Evolutionary conservation across 2,888 invertebrate genomes (phyloP), one percentile per base, ranked within the genome.

Genomic region (Myathropa florea): DNA sequence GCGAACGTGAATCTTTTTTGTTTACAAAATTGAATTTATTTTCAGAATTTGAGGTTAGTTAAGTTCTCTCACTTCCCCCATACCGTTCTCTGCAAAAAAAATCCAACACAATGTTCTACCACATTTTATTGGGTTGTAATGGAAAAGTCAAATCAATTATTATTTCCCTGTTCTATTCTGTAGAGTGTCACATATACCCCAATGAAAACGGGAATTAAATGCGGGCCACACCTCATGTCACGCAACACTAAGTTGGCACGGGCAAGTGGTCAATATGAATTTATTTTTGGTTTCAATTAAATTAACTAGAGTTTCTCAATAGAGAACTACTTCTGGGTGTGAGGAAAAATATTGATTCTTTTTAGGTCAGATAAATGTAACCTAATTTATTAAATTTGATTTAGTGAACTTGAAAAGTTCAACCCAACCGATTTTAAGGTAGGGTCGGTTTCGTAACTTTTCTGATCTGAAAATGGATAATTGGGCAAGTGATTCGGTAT

Each of bases 131-230:
- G 23, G 60, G 3, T 36, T 55, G 63, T 63, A 85, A 76, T 85
- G 70, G 26, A 78, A 71, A 26, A 85, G 73, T 86, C 75, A 86
- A 83, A 83, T 79, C 83, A 86, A 86, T 86, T 83, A 78, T 55
- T 61, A n/a, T 57, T 55, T 55, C 10, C 63, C 30, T 28, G 7
- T 36, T 46, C 46, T 21, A 12, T 39, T 39, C 14, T 67, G 39
- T 21, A 14, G 71, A 57, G 76, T 75, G 79, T 53, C 64, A 64
- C 18, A 18, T 63, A 61, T 36, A 36, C 18, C 12, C 60, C 46
- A 21, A 46, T 55, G 53, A 33, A 21, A 70, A 33, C 46, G 60
- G 12, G 33, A 55, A 78, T 79, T 75, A 36, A 71, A 61, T 67
- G 10, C 12, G 18, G 23, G 65, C 86, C 86, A 83, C 86, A 86